Evolutionary conservation across 2,888 invertebrate genomes (phyloP).

Genomic region (Lasius platythorax): DNA sequence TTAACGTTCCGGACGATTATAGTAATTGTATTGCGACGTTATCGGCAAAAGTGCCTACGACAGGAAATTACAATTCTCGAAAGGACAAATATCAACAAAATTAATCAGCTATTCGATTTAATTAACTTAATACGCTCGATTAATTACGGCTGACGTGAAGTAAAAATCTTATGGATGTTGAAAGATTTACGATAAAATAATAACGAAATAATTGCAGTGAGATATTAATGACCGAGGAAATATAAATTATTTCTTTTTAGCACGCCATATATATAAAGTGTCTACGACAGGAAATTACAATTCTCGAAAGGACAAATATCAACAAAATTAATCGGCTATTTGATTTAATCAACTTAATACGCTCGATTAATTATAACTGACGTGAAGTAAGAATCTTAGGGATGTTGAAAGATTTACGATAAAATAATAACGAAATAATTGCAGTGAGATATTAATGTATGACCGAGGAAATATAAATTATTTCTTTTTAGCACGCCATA

Average conservation of each 20-base stretch:
- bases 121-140: not conserved
- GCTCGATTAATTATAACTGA: not conserved
- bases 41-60: not conserved
- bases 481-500: not conserved
- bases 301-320: slow-evolving; percentile 14
- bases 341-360: slow-evolving; percentile 9
- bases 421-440: not conserved
- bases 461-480: slow-evolving; percentile 24
- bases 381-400: not conserved
- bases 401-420: not conserved
- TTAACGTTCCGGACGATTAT: slow-evolving; percentile 39
- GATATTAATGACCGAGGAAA: not conserved
- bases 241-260: slow-evolving; percentile 30
- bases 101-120: slow-evolving; percentile 13
- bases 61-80: slow-evolving; percentile 13
- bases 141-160: not conserved
- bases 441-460: not conserved
- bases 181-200: not conserved
- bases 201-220: not conserved
- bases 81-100: slow-evolving; percentile 12
- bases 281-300: slow-evolving; percentile 6
- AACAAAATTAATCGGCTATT: not conserved
- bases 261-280: not conserved
- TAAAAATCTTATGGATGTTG: not conserved
- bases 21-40: slow-evolving; percentile 25